These are phyloP conservation scores for Brachionus calyciflorus DNA, from an alignment of 1,140 invertebrate species.

Conservation along the genomic window DNA sequence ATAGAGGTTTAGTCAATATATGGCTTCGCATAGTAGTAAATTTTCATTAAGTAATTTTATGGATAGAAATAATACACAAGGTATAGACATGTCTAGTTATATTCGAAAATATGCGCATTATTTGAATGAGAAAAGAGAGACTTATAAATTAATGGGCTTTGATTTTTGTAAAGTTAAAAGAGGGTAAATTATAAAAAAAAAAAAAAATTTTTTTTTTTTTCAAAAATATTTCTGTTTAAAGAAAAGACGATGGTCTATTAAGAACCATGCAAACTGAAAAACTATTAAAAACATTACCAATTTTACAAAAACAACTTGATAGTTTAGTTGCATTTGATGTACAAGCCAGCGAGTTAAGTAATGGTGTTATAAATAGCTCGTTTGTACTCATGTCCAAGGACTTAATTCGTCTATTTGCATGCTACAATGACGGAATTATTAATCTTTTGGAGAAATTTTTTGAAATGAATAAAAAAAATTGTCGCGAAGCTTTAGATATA, in stretches of 20 bases:
- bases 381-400: slow-evolving; percentile 98
- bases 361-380: slow-evolving; percentile 96
- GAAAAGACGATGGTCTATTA: slow-evolving; percentile 91
- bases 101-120: slow-evolving; percentile 97
- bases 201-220: slow-evolving; percentile 22
- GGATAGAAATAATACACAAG: slow-evolving; percentile 64
- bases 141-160: slow-evolving; percentile 95
- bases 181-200: slow-evolving; percentile 70
- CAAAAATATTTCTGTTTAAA: slow-evolving; percentile 60
- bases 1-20: slow-evolving; percentile 33
- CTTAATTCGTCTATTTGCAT: slow-evolving; percentile 95
- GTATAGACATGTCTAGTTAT: slow-evolving; percentile 99
- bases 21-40: slow-evolving; percentile 45
- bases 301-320: slow-evolving; percentile 90
- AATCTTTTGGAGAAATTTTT: slow-evolving; percentile 93
- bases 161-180: slow-evolving; percentile 99
- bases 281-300: slow-evolving; percentile 90
- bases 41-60: slow-evolving; percentile 2
- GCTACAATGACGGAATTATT: slow-evolving; percentile 99
- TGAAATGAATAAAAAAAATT: slow-evolving; percentile 98
- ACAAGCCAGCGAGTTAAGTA: slow-evolving; percentile 84
- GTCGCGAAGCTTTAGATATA: slow-evolving; percentile 91
- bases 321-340: slow-evolving; percentile 90
- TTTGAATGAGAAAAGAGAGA: slow-evolving; percentile 95
- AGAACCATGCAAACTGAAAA: slow-evolving; percentile 96